Base-by-base conservation (phyloP, 1,140 invertebrate species). In the Solen grandis region DNA sequence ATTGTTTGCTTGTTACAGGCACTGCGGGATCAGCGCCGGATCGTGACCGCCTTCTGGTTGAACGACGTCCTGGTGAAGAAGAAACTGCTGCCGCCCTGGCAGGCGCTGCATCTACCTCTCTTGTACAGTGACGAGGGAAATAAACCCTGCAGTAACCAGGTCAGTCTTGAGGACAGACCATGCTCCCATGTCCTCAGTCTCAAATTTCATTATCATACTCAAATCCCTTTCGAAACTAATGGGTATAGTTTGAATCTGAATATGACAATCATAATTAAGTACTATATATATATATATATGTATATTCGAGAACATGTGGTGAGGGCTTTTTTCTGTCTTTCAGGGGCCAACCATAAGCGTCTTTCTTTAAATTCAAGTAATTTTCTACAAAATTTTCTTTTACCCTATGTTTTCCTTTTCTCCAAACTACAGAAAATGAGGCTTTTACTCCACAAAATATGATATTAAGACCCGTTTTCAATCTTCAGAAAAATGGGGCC, bases 41-140 rank as follows among this genome's bases (percentile, higher is more conserved):
- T 97, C 88, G 96, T 99, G 5, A 98, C 97, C 5, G 95, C 97
- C 13, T 96, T 96, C 92, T 99, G 98, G 98, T 92, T 99, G 16
- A 97, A 96, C 78, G 98, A 99, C 91, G 95, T 97, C 33, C 94
- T 98, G 73, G 89, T 94, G 0, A 95, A 96, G 68, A 96, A 97
- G 84, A 96, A 96, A 89, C 95, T 98, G 87, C 88, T 95, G 72
- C 97, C 97, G 1, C 98, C 98, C 0, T 99, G 96, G 95, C 96
- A 97, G 85, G 96, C 97, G 3, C 91, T 98, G 38, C 98, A 99
- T 92, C 94, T 99, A 85, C 98, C 98, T 1, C 95, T 95, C 36
- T 95, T 96, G 22, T 97, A 96, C 90, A 94, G 94, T 65, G 77
- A 94, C 36, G 73, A 68, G 27, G 93, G 93, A 72, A 94, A 93